Evolutionary conservation across 2,797 vertebrate species (phyloP).

Genomic region (Eurystomus glaucurus): DNA sequence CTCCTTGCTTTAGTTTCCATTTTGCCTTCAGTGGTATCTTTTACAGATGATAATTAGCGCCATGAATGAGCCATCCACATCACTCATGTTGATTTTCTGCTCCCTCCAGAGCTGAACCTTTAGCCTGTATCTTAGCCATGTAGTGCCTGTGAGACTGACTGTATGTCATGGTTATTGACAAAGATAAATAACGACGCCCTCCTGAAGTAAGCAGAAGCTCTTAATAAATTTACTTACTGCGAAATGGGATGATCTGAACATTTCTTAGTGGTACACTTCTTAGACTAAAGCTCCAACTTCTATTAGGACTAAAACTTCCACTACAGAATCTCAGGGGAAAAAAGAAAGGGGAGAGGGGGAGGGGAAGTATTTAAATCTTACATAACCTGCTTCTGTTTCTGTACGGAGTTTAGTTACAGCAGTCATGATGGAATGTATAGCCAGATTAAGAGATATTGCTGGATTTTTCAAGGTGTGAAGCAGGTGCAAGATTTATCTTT

Average conservation of each 20-base stretch:
- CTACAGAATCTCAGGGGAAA: background rate
- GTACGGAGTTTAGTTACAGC: background rate
- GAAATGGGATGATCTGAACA: conserved; percentile 47
- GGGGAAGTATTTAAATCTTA: background rate
- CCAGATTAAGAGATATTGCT: background rate
- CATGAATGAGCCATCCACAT: conserved; percentile 37
- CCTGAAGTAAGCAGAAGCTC: conserved; percentile 66
- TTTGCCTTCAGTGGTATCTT: conserved; percentile 40
- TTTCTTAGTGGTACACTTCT: background rate
- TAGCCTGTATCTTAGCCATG: conserved; percentile 59
- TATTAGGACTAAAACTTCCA: background rate
- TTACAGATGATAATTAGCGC: conserved; percentile 24
- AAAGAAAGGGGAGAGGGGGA: no score
- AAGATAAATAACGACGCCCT: conserved; percentile 74
- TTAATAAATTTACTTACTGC: conserved; percentile 67
- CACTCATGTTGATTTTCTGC: conserved; percentile 47
- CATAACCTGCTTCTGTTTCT: background rate
- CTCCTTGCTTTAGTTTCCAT: background rate
- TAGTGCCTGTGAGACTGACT: conserved; percentile 63
- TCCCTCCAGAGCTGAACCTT: conserved; percentile 48
- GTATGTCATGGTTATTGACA: conserved; percentile 60
- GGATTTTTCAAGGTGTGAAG: background rate
- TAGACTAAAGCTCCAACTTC: background rate
- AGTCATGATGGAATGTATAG: background rate
- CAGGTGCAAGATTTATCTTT: background rate